Conservation (phyloP, 2,888 invertebrate genomes). For the Eulithis testata region DNA sequence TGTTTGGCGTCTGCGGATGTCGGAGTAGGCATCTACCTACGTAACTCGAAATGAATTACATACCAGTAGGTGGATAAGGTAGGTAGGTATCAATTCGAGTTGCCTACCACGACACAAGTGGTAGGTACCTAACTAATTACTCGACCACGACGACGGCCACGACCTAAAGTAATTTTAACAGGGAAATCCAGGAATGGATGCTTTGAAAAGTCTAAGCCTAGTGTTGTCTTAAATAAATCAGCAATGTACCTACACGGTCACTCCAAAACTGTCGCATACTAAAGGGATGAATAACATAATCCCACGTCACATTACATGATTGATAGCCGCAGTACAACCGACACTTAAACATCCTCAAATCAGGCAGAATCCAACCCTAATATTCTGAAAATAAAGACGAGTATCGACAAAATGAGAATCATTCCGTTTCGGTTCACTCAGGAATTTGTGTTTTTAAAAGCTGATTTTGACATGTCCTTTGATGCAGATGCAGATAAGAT, state of each 20-base stretch:
- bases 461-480: conserved; percentile 51
- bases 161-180: too few relatives aligned
- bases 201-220: neutral
- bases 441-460: conserved; percentile 49
- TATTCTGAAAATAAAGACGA: conserved; percentile 3
- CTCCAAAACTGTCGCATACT: conserved; percentile 36
- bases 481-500: conserved; percentile 56
- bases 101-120: too few relatives aligned
- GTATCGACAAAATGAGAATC: neutral
- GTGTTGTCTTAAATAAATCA: neutral
- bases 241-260: conserved; percentile 45
- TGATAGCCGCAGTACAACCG: conserved; percentile 50
- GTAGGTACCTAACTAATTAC: too few relatives aligned
- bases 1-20: too few relatives aligned
- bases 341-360: conserved; percentile 21
- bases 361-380: conserved; percentile 26
- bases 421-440: conserved; percentile 34
- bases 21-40: too few relatives aligned
- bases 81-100: too few relatives aligned
- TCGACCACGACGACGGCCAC: too few relatives aligned
- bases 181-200: too few relatives aligned
- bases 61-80: too few relatives aligned
- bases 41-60: too few relatives aligned
- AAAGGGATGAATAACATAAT: conserved; percentile 40
- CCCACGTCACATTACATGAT: conserved; percentile 56